Base-by-base conservation (phyloP, 2,888 invertebrate species). In the Hybos culiciformis region DNA sequence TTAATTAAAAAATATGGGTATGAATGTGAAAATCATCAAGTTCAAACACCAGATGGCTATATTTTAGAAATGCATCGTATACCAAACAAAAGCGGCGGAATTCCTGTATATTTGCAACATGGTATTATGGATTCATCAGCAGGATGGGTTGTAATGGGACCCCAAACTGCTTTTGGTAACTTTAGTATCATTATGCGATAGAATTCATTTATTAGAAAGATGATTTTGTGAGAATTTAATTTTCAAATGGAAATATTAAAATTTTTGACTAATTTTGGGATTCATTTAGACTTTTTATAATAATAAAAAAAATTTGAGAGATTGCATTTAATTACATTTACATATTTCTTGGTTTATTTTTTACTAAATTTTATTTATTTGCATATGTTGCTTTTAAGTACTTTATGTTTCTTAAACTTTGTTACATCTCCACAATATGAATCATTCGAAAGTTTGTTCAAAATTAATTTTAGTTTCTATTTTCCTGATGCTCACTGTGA, bases 1-100 rank as follows among this genome's bases (percentile, higher is more conserved):
- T 60, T 80, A 43, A 68, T 80, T 21, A 60, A 61, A 43, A 74
- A 76, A 53, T 75, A 80, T 54, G 71, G 74, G 8, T 83, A 83
- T 57, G 70, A 72, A 9, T 61, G 74, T 21, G 81, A 83, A 63
- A 69, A 68, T 31, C 78, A 83, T 58, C 57, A 59, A 12, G 74
- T 81, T 18, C 69, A 68, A 37, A 91, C 90, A 1, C 60, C 70
- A 26, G 90, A 91, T 68, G 84, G 83, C 2, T 90, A 85, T 58
- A 74, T 84, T 20, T 67, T 91, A 51, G 71, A 74, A 46, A 57
- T 88, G 63, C 84, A 87, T 56, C 73, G 88, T 44, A 80, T 90
- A 38, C 67, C 68, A 7, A n/a, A n/a, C n/a, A 61, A 64, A n/a
- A 50, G 58, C n/a, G 67, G 65, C 12, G 73, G 67, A 46, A 74